phyloP scores from a whole-genome alignment of 2,797 vertebrate species.

The Graptemys geographica region DNA sequence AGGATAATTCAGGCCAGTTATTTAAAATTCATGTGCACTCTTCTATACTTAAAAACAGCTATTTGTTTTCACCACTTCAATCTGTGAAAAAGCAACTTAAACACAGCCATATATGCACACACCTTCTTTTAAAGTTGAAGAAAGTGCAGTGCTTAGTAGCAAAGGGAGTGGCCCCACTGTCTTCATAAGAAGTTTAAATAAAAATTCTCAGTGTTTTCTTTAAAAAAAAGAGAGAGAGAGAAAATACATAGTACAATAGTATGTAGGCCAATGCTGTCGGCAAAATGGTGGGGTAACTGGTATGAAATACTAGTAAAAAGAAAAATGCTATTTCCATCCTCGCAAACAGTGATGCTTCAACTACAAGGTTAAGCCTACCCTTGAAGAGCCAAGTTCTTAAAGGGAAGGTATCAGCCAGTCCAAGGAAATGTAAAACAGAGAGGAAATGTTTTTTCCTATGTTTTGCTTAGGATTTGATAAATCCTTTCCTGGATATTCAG shows the following conservation, averaged over 20 bases:
- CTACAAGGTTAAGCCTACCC: background rate
- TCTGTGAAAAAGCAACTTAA: slow-evolving; percentile 50
- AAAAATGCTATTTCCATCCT: background rate
- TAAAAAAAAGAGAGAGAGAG: background rate
- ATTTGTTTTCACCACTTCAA: slow-evolving; percentile 64
- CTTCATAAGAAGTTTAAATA: background rate
- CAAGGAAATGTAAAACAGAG: background rate
- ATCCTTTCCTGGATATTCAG: background rate
- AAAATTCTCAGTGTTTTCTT: background rate
- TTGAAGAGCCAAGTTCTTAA: background rate
- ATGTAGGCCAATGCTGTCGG: background rate
- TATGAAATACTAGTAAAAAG: background rate
- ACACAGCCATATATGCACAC: background rate
- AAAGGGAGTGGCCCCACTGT: background rate
- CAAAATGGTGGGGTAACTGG: background rate
- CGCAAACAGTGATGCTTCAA: background rate
- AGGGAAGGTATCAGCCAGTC: too few species aligned
- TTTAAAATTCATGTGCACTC: slow-evolving; percentile 62
- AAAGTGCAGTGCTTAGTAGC: background rate
- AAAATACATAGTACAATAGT: background rate
- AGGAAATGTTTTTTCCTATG: background rate
- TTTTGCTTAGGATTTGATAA: background rate
- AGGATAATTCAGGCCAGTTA: slow-evolving; percentile 57
- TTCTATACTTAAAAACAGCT: slow-evolving; percentile 6
- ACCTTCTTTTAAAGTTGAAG: slow-evolving; percentile 14